Evolutionary conservation across 2,113 vertebrate species (phyloP).

Genomic region (Lathamus discolor): DNA sequence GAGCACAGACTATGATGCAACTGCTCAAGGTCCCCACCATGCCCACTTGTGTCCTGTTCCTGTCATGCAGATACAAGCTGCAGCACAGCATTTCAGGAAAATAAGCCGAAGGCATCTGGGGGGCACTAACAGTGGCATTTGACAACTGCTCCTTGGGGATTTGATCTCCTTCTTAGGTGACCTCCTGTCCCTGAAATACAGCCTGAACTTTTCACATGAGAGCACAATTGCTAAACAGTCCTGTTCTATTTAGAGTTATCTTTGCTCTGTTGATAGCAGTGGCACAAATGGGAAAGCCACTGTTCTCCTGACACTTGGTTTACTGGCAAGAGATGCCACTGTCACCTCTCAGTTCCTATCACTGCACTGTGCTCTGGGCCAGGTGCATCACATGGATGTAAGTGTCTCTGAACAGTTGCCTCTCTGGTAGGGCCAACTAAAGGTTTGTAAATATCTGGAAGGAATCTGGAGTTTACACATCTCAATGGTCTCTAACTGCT

Average conservation of each 20-base stretch:
- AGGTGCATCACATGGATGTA: accelerated
- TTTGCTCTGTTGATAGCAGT: not conserved
- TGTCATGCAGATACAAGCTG: not conserved
- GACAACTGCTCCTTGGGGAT: not conserved
- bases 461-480: not conserved
- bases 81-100: not conserved
- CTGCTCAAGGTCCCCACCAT: not conserved
- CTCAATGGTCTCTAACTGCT: not conserved
- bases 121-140: not conserved
- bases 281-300: not conserved
- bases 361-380: not conserved
- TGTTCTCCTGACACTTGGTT: not conserved
- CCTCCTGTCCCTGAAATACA: slow-evolving; percentile 8
- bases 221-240: not conserved
- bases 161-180: not conserved
- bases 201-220: not conserved
- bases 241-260: not conserved
- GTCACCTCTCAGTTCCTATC: not conserved
- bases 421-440: not conserved
- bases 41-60: not conserved
- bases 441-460: not conserved
- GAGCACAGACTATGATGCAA: too few relatives aligned
- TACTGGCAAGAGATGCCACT: not conserved
- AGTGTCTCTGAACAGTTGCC: not conserved
- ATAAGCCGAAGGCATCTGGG: not conserved